phyloP scores from a whole-genome alignment of 2,113 vertebrate species.

The Bettongia penicillata region DNA sequence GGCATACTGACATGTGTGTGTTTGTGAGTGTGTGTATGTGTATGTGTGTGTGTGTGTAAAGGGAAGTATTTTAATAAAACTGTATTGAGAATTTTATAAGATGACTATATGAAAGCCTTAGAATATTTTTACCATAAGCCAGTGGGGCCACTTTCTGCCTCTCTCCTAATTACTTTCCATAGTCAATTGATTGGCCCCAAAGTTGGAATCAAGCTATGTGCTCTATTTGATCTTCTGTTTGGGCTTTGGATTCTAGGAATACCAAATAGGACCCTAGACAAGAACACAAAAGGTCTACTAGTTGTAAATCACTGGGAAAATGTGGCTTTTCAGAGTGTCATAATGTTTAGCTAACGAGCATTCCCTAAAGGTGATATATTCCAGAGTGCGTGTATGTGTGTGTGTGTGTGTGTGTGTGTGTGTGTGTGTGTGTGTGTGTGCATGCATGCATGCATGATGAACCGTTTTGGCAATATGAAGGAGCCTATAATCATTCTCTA shows the following conservation, averaged over 20 bases:
- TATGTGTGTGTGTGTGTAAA: background rate
- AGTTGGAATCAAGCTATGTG: background rate
- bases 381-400: background rate
- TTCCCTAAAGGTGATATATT: background rate
- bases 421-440: background rate
- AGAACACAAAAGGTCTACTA: background rate
- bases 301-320: background rate
- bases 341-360: background rate
- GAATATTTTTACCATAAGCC: background rate
- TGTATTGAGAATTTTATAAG: background rate
- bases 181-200: background rate
- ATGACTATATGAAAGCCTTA: background rate
- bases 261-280: background rate
- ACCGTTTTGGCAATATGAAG: background rate
- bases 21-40: too few relatives aligned
- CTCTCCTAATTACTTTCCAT: background rate
- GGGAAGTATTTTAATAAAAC: background rate
- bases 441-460: too few relatives aligned
- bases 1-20: background rate
- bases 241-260: background rate
- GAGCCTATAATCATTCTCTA: background rate
- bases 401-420: background rate
- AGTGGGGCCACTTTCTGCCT: background rate
- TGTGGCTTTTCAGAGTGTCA: background rate
- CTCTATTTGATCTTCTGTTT: background rate